Conservation (phyloP, 1,140 invertebrate species). For the Drosophila repletoides region DNA sequence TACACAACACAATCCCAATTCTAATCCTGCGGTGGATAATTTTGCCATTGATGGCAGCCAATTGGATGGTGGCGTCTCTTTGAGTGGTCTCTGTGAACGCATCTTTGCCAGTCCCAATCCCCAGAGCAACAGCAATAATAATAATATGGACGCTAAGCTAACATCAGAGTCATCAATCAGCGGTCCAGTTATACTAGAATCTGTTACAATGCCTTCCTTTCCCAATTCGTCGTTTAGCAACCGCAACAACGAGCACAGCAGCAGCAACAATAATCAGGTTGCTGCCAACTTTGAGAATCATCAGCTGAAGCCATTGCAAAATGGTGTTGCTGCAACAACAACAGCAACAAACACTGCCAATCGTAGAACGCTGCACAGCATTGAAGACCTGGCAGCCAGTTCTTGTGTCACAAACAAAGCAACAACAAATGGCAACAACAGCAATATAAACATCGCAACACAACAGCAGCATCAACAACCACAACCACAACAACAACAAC, state of each 20-base stretch:
- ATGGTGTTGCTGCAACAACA: conserved; percentile 19
- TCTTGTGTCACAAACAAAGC: conserved; percentile 51
- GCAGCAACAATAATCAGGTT: conserved; percentile 30
- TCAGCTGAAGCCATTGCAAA: conserved; percentile 60
- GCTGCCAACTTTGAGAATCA: conserved; percentile 43
- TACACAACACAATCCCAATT: conserved; percentile 28
- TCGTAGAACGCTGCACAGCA: conserved; percentile 64
- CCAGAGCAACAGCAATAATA: conserved; percentile 58
- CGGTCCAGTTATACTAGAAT: conserved; percentile 51
- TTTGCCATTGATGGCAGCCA: conserved; percentile 64
- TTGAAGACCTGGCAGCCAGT: conserved; percentile 69
- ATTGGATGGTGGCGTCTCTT: conserved; percentile 65
- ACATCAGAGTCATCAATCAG: conserved; percentile 8
- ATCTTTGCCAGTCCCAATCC: conserved; percentile 73
- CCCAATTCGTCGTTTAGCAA: conserved; percentile 59
- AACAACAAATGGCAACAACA: conserved; percentile 18
- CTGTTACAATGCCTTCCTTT: conserved; percentile 69
- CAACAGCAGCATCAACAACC: conserved; percentile 12
- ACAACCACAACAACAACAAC: conserved; percentile 25
- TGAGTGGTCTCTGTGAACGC: conserved; percentile 69
- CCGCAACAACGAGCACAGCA: conserved; percentile 29
- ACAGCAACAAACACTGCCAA: conserved; percentile 53
- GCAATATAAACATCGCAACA: conserved; percentile 33
- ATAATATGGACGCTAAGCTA: conserved; percentile 50
- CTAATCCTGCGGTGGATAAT: conserved; percentile 23